These are phyloP conservation scores for Parasteatoda lunata DNA, from an alignment of 2,888 invertebrate species.

Conservation along the genomic window DNA sequence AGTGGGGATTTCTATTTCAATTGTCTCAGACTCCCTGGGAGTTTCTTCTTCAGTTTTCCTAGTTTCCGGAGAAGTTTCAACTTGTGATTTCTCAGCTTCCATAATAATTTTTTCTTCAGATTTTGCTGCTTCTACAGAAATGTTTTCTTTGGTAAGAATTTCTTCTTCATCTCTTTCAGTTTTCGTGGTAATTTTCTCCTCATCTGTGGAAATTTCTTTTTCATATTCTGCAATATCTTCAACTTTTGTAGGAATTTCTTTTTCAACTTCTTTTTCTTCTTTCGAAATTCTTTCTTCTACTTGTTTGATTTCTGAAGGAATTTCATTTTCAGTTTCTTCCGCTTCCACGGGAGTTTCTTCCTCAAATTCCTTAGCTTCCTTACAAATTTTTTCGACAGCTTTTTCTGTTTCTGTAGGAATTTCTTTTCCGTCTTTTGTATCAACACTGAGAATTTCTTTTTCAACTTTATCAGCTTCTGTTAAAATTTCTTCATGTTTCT, in stretches of 20 bases:
- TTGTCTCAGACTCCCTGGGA: no score
- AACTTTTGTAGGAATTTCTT: not conserved
- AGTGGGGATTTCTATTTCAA: not conserved
- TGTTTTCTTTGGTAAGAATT: not conserved
- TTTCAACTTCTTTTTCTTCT: not conserved
- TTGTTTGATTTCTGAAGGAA: not conserved
- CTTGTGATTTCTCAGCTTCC: not conserved
- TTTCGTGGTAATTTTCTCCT: not conserved
- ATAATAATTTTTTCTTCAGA: conserved; percentile 19
- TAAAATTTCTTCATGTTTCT: no score
- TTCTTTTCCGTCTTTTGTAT: no score
- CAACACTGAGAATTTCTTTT: no score
- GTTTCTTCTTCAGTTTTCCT: no score
- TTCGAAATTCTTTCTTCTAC: not conserved
- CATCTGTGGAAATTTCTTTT: conserved; percentile 11
- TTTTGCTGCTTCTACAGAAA: not conserved
- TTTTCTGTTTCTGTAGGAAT: not conserved
- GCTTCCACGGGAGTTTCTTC: conserved; percentile 1
- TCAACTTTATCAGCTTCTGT: no score
- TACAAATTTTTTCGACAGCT: not conserved
- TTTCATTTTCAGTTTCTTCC: not conserved
- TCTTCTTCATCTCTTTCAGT: not conserved
- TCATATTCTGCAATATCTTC: conserved; percentile 12
- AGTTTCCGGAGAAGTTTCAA: no score
- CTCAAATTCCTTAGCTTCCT: conserved; percentile 15